phyloP scores from a whole-genome alignment of 30 jellyfish, hydroid and myxozoan species.

The Calvadosia cruxmelitensis region DNA sequence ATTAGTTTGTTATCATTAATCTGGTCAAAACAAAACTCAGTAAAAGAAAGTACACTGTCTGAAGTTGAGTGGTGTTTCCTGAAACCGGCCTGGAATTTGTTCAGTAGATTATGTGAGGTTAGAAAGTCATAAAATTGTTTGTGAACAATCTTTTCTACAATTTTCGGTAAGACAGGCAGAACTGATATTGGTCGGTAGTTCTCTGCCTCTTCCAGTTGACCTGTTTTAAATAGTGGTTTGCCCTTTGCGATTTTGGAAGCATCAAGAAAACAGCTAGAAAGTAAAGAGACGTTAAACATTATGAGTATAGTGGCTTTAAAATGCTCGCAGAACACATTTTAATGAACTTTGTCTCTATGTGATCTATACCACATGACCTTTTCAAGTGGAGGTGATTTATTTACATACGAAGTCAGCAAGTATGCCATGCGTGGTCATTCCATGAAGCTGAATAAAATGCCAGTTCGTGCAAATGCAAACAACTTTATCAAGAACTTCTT shows the following conservation, averaged over 20 bases:
- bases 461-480: too few relatives aligned
- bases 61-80: background rate
- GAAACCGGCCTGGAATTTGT: background rate
- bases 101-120: background rate
- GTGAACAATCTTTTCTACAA: background rate
- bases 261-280: background rate
- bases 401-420: too few relatives aligned
- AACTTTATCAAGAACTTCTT: too few relatives aligned
- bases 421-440: too few relatives aligned
- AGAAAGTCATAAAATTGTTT: background rate
- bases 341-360: background rate
- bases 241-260: background rate
- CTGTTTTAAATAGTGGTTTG: background rate
- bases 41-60: background rate
- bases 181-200: background rate
- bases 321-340: background rate
- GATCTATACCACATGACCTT: background rate
- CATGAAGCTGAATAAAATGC: too few relatives aligned
- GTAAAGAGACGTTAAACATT: background rate
- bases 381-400: too few relatives aligned
- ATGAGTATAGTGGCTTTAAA: background rate
- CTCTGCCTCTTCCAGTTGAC: background rate
- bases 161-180: background rate
- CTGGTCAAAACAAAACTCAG: background rate
- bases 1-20: too few relatives aligned